phyloP scores from a whole-genome alignment of 2,888 invertebrate species.

The Cataglyphis albicans region DNA sequence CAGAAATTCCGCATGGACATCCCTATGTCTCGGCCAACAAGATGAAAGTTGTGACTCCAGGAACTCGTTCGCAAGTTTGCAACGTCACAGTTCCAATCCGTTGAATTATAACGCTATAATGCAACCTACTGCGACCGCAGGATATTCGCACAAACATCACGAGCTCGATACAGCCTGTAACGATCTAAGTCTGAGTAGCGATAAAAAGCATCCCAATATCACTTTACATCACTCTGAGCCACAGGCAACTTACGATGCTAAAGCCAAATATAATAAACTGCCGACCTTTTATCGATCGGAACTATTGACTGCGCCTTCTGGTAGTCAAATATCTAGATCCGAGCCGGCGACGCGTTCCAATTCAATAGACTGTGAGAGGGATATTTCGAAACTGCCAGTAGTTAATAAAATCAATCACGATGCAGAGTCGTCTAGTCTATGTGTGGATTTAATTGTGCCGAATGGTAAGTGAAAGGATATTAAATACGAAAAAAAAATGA shows the following conservation, averaged over 20 bases:
- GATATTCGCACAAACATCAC: slow-evolving; percentile 77
- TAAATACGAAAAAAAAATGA: not conserved
- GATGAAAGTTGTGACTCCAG: slow-evolving; percentile 75
- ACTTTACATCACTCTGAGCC: slow-evolving; percentile 61
- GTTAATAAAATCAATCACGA: slow-evolving; percentile 69
- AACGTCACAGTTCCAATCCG: slow-evolving; percentile 75
- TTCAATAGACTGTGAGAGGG: slow-evolving; percentile 81
- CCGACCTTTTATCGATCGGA: slow-evolving; percentile 64
- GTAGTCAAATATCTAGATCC: slow-evolving; percentile 76
- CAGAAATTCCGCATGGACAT: slow-evolving; percentile 81
- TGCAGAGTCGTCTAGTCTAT: slow-evolving; percentile 68
- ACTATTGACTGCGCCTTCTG: slow-evolving; percentile 64
- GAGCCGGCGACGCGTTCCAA: slow-evolving; percentile 82
- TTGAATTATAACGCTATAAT: slow-evolving; percentile 66
- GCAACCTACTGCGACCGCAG: slow-evolving; percentile 63
- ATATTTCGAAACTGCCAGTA: slow-evolving; percentile 69
- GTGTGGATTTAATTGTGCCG: slow-evolving; percentile 79
- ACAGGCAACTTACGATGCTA: slow-evolving; percentile 59
- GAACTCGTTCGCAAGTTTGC: slow-evolving; percentile 71
- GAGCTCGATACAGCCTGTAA: slow-evolving; percentile 72
- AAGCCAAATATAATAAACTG: slow-evolving; percentile 57
- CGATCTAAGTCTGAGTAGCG: slow-evolving; percentile 62
- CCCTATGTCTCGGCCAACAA: slow-evolving; percentile 79
- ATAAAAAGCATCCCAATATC: slow-evolving; percentile 67
- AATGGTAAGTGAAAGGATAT: slow-evolving; percentile 74